phyloP scores from a whole-genome alignment of 2,888 invertebrate genomes.

The Flexamia atlantica region DNA sequence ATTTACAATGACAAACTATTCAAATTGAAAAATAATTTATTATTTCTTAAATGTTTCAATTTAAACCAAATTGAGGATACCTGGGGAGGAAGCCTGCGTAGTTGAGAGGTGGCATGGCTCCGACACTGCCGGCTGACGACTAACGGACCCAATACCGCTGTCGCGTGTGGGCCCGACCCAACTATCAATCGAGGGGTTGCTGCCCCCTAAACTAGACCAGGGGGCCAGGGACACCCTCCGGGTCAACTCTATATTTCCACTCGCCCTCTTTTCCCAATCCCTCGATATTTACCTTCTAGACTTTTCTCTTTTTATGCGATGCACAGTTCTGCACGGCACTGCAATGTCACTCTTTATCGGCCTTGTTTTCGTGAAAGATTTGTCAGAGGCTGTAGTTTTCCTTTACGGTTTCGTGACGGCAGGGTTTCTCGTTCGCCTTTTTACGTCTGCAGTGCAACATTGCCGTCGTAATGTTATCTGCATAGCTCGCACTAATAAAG shows the following conservation, averaged over 20 bases:
- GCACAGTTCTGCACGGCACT: neutral
- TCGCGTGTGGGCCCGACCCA: neutral
- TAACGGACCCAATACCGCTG: neutral
- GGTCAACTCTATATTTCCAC: conserved; percentile 19
- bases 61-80: neutral
- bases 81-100: conserved; percentile 35
- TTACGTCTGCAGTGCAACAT: too few relatives aligned
- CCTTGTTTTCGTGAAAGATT: neutral
- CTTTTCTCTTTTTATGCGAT: neutral
- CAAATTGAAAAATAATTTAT: too few relatives aligned
- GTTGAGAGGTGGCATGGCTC: conserved; percentile 32
- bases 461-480: too few relatives aligned
- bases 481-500: too few relatives aligned
- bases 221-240: neutral
- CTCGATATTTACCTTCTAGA: neutral
- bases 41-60: too few relatives aligned
- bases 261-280: conserved; percentile 26
- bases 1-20: too few relatives aligned
- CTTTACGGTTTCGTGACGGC: neutral
- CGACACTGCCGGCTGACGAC: neutral
- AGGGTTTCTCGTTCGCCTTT: too few relatives aligned
- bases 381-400: neutral
- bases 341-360: neutral
- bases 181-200: neutral
- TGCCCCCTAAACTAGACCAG: neutral